Percentiles rank a stretch among this genome's conserved stretches.
These are phyloP conservation scores for Pogonus chalceus DNA, from an alignment of 1,140 invertebrate species.

Conservation along the genomic window DNA sequence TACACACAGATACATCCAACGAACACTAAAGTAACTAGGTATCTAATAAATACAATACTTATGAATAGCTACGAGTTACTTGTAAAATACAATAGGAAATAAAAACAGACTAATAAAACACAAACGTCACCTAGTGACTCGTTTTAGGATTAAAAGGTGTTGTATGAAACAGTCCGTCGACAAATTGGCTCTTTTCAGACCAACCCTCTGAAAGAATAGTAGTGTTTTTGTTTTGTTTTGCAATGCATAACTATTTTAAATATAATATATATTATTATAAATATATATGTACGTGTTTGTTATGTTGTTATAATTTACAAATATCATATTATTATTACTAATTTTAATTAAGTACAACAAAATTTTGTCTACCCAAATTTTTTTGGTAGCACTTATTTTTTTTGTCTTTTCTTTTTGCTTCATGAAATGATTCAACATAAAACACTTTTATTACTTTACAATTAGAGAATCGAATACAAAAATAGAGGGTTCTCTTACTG, in stretches of 20 bases:
- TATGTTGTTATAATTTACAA: too few species aligned
- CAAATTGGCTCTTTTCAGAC: constrained; percentile 16
- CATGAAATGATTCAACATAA: constrained; percentile 14
- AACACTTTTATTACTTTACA: constrained; percentile 22
- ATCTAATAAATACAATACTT: constrained; percentile 31
- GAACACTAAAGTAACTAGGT: constrained; percentile 32
- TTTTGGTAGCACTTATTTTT: constrained; percentile 16
- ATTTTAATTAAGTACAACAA: too few species aligned
- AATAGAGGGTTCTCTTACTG: constrained; percentile 38
- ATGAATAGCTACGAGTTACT: constrained; percentile 27
- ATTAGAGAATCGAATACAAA: constrained; percentile 35
- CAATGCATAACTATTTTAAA: too few species aligned
- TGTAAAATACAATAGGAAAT: constrained; percentile 29
- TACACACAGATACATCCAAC: constrained; percentile 39
- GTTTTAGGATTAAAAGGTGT: constrained; percentile 11
- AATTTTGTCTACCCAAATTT: constrained; percentile 19
- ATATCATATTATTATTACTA: too few species aligned
- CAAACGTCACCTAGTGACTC: constrained; percentile 18
- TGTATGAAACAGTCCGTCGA: constrained; percentile 4
- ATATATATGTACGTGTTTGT: too few species aligned
- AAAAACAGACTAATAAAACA: constrained; percentile 28
- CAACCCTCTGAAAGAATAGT: constrained; percentile 26
- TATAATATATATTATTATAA: too few species aligned
- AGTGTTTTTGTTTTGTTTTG: too few species aligned
- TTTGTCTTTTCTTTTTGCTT: not conserved